These are phyloP conservation scores for Cathartes aura DNA, from an alignment of 2,113 vertebrate genomes.

Conservation along the genomic window DNA sequence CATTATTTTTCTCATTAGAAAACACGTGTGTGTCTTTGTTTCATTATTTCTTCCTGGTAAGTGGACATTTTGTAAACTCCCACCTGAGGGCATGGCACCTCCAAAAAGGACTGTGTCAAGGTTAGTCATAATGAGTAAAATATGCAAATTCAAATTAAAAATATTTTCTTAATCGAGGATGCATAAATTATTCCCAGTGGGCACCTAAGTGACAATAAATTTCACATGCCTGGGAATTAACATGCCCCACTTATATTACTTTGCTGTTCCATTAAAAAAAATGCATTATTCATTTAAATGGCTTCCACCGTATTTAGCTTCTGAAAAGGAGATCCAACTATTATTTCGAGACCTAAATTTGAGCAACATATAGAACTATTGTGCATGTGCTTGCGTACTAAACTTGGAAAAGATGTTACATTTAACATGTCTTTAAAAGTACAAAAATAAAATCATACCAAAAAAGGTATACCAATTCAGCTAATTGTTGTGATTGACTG, in stretches of 20 bases:
- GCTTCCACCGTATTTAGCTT: slow-evolving; percentile 6
- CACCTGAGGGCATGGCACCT: slow-evolving; percentile 44
- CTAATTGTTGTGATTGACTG: background rate
- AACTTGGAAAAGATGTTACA: background rate
- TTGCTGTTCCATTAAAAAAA: slow-evolving; percentile 46
- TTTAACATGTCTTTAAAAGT: background rate
- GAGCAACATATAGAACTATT: background rate
- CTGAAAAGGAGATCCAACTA: background rate
- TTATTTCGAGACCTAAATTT: background rate
- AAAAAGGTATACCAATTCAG: background rate
- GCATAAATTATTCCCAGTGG: slow-evolving; percentile 69
- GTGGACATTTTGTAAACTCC: slow-evolving; percentile 34
- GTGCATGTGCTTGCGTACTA: background rate
- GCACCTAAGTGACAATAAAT: slow-evolving; percentile 71
- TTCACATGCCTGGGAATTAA: slow-evolving; percentile 59
- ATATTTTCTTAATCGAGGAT: slow-evolving; percentile 73
- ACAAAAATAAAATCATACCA: background rate
- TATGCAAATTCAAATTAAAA: slow-evolving; percentile 75
- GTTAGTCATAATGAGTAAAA: slow-evolving; percentile 69
- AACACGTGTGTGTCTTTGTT: background rate
- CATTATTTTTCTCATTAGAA: background rate
- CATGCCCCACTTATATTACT: slow-evolving; percentile 66
- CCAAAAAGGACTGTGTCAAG: slow-evolving; percentile 62
- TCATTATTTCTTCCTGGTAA: background rate
- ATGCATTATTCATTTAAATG: slow-evolving; percentile 64